Percentiles rank a stretch among this genome's conserved stretches.
Conservation (phyloP, 1,140 invertebrate genomes). For the Tetraneura akinire region DNA sequence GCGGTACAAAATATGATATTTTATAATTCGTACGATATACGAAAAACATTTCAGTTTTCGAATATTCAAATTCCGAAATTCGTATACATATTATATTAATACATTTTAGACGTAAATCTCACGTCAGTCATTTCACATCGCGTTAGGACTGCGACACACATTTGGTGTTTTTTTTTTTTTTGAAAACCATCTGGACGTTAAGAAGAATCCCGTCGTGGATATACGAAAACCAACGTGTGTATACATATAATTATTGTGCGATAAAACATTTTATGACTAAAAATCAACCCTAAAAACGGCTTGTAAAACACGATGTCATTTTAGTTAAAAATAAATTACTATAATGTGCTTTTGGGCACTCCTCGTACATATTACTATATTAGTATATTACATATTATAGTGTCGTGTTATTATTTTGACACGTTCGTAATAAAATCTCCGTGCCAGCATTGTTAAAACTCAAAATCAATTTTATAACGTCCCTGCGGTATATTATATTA, state of each 20-base stretch:
- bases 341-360: background rate
- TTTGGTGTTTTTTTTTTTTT: background rate
- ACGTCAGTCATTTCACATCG: too few relatives aligned
- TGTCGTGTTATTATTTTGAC: background rate
- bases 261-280: background rate
- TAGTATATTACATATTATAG: too few relatives aligned
- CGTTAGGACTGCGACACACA: background rate
- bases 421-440: background rate
- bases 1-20: too few relatives aligned
- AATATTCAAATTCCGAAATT: too few relatives aligned
- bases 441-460: too few relatives aligned
- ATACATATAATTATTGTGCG: background rate
- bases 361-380: too few relatives aligned
- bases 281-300: background rate
- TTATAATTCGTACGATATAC: too few relatives aligned
- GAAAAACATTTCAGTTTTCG: too few relatives aligned
- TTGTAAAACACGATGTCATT: background rate
- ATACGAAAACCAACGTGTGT: background rate
- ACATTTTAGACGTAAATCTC: too few relatives aligned
- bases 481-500: too few relatives aligned
- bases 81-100: too few relatives aligned
- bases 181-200: background rate
- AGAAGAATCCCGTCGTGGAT: background rate
- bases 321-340: background rate
- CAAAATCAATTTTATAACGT: background rate